These are phyloP conservation scores for Calameuta filiformis DNA, from an alignment of 2,888 invertebrate species.

Conservation along the genomic window DNA sequence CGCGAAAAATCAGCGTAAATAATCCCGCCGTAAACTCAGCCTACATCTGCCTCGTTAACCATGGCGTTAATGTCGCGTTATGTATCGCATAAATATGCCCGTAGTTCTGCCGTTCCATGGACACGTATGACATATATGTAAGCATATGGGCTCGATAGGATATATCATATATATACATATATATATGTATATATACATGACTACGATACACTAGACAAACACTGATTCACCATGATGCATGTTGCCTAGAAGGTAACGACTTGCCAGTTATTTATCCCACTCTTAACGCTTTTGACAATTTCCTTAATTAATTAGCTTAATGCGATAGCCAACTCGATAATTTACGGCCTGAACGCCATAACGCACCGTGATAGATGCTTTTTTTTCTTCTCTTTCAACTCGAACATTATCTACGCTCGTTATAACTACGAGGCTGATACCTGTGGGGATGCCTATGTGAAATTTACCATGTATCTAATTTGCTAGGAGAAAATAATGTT, in stretches of 20 bases:
- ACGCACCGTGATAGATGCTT: background rate
- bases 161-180: background rate
- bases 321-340: background rate
- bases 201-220: background rate
- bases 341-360: background rate
- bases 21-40: slow-evolving; percentile 21
- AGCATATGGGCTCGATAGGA: background rate
- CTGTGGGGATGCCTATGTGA: background rate
- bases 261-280: background rate
- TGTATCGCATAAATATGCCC: slow-evolving; percentile 19
- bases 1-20: slow-evolving; percentile 27
- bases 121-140: background rate
- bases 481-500: background rate
- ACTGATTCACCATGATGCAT: slow-evolving; percentile 2
- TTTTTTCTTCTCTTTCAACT: background rate
- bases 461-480: background rate
- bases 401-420: background rate
- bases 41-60: slow-evolving; percentile 30
- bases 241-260: background rate
- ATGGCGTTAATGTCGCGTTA: slow-evolving; percentile 28
- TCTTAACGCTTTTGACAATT: background rate
- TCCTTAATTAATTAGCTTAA: slow-evolving; percentile 6
- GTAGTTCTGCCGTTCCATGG: background rate
- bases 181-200: background rate
- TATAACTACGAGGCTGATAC: background rate